phyloP scores from a whole-genome alignment of 2,888 invertebrate genomes.

The Theodoxus fluviatilis region DNA sequence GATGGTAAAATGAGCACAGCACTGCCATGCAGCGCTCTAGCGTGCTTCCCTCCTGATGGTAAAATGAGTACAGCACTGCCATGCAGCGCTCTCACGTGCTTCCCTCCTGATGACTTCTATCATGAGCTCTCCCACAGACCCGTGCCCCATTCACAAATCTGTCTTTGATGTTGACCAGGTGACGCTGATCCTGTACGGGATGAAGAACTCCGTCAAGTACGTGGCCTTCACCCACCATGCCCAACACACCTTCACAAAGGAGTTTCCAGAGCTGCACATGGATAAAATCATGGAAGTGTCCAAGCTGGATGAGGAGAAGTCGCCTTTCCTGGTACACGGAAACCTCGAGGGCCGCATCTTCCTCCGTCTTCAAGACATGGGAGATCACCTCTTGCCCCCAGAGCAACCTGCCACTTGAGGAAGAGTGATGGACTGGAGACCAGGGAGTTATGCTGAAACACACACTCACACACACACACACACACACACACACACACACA shows the following conservation, averaged over 20 bases:
- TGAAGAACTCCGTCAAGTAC: slow-evolving; percentile 49
- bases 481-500: too few species aligned
- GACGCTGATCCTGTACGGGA: slow-evolving; percentile 51
- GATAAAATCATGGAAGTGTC: slow-evolving; percentile 46
- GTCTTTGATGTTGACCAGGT: too few species aligned
- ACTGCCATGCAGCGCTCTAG: too few species aligned
- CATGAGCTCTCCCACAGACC: slow-evolving; percentile 24
- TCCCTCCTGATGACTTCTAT: too few species aligned
- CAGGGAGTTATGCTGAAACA: too few species aligned
- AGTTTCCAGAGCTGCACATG: slow-evolving; percentile 37
- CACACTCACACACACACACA: too few species aligned
- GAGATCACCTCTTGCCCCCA: slow-evolving; percentile 32
- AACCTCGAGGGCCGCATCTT: slow-evolving; percentile 50
- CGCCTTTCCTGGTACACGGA: slow-evolving; percentile 50
- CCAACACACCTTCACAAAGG: slow-evolving; percentile 38
- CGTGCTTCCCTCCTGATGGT: too few species aligned
- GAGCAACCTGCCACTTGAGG: too few species aligned
- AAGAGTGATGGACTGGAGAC: too few species aligned
- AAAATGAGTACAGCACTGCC: too few species aligned
- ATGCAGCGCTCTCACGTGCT: too few species aligned
- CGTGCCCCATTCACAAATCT: slow-evolving; percentile 27
- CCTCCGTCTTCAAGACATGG: slow-evolving; percentile 48
- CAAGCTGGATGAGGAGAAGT: slow-evolving; percentile 42
- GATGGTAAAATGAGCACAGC: too few species aligned
- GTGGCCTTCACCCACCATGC: slow-evolving; percentile 45